Evolutionary conservation across 2,888 invertebrate species (phyloP).

Genomic region (Xiphydria camelus): DNA sequence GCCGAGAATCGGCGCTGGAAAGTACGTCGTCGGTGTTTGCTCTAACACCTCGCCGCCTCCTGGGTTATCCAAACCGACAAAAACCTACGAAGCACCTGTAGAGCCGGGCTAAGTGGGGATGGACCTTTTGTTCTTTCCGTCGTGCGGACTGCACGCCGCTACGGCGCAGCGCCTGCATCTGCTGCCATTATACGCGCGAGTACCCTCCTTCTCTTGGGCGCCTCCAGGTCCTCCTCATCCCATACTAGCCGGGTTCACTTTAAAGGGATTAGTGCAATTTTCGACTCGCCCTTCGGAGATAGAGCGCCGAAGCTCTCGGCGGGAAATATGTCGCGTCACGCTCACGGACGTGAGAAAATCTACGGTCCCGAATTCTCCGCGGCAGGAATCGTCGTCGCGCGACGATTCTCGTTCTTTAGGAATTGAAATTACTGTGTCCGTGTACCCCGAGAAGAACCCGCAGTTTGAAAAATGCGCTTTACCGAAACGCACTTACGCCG

Average conservation of each 20-base stretch:
- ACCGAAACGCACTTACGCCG: too few relatives aligned
- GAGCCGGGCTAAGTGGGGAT: conserved; percentile 28
- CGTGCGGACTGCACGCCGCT: too few relatives aligned
- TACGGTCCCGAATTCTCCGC: conserved; percentile 8
- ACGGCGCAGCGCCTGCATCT: not conserved
- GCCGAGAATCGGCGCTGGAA: conserved; percentile 37
- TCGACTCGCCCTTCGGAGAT: not conserved
- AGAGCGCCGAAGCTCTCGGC: too few relatives aligned
- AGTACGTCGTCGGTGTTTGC: conserved; percentile 39
- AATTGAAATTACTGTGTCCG: too few relatives aligned
- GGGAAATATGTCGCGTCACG: conserved; percentile 32
- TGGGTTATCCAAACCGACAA: conserved; percentile 35
- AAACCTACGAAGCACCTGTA: conserved; percentile 43
- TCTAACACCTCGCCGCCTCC: conserved; percentile 39
- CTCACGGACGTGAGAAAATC: conserved; percentile 41
- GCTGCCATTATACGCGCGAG: not conserved
- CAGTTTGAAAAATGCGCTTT: too few relatives aligned
- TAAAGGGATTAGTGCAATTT: conserved; percentile 41
- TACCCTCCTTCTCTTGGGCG: conserved; percentile 19
- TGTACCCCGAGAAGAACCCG: too few relatives aligned
- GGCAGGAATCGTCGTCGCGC: conserved; percentile 11
- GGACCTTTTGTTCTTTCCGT: conserved; percentile 41
- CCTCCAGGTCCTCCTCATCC: conserved; percentile 39
- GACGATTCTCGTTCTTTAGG: too few relatives aligned
- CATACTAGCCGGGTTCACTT: conserved; percentile 30